Evolutionary conservation across 1,140 invertebrate species (phyloP).

Genomic region (Aphis gossypii): DNA sequence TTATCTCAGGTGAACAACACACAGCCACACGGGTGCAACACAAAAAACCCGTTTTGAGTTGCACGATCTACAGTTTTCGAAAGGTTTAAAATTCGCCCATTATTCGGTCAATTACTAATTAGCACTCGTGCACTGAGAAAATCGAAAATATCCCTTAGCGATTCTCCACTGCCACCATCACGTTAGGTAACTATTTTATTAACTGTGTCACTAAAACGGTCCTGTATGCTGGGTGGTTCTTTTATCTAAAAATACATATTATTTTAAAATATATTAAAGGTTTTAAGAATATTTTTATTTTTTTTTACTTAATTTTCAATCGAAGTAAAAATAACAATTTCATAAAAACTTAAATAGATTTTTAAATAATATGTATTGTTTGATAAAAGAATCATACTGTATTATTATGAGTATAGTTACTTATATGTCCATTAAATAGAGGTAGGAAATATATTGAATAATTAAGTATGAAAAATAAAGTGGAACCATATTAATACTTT

Average conservation of each 20-base stretch:
- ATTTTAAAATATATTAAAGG: too few species aligned
- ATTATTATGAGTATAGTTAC: too few species aligned
- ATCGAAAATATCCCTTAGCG: background rate
- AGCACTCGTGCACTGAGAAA: background rate
- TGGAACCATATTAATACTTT: too few species aligned
- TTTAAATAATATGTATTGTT: too few species aligned
- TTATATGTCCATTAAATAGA: too few species aligned
- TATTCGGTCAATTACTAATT: background rate
- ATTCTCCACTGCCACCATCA: background rate
- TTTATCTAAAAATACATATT: too few species aligned
- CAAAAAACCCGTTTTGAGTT: background rate
- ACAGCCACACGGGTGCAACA: background rate
- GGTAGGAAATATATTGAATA: too few species aligned
- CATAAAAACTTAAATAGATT: too few species aligned
- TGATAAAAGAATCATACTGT: too few species aligned
- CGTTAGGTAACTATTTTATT: background rate
- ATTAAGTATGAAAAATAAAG: background rate
- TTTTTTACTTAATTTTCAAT: too few species aligned
- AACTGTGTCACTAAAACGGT: background rate
- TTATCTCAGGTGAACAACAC: background rate
- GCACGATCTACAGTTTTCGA: background rate
- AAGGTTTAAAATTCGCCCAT: background rate
- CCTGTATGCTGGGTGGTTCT: background rate
- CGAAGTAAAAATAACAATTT: too few species aligned
- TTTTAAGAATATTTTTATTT: too few species aligned